Evolutionary conservation across 2,797 vertebrate genomes (phyloP).

Genomic region (Characodon lateralis): DNA sequence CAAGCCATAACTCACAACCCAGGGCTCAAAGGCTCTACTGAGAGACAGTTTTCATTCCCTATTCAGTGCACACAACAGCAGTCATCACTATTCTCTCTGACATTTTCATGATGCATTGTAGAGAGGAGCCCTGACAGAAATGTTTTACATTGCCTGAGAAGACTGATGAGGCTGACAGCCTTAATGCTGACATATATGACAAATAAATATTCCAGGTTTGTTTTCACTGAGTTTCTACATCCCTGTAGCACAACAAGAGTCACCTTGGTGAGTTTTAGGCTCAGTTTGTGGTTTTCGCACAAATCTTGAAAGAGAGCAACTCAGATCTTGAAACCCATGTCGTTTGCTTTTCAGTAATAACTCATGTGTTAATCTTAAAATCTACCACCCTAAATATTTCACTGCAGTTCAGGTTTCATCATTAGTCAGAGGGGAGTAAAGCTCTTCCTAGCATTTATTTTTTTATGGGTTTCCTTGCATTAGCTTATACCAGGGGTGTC

Average conservation of each 20-base stretch:
- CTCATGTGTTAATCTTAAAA: slow-evolving; percentile 23
- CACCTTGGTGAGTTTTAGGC: not conserved
- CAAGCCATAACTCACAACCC: slow-evolving; percentile 11
- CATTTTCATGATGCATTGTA: slow-evolving; percentile 47
- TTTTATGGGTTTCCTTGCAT: slow-evolving; percentile 12
- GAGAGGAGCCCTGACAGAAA: slow-evolving; percentile 35
- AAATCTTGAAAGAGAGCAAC: slow-evolving; percentile 18
- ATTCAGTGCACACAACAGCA: slow-evolving; percentile 37
- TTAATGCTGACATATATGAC: slow-evolving; percentile 28
- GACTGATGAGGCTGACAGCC: slow-evolving; percentile 54
- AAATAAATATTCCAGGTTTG: slow-evolving; percentile 21
- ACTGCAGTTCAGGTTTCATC: not conserved
- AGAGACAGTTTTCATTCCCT: slow-evolving; percentile 18
- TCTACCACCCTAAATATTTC: slow-evolving; percentile 1
- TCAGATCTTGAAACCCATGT: slow-evolving; percentile 5
- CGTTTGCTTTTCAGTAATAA: not conserved
- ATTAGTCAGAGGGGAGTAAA: not conserved
- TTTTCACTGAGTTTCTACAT: not conserved
- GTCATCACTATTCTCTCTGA: slow-evolving; percentile 45
- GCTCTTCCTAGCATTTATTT: not conserved
- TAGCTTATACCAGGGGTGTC: not conserved
- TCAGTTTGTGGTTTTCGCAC: slow-evolving; percentile 17
- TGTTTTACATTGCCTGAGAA: slow-evolving; percentile 54
- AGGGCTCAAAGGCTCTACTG: slow-evolving; percentile 2
- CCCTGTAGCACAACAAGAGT: not conserved